These are phyloP conservation scores for Gnathonemus echidnorhynchus DNA, from an alignment of 2,113 vertebrate species.

Conservation along the genomic window DNA sequence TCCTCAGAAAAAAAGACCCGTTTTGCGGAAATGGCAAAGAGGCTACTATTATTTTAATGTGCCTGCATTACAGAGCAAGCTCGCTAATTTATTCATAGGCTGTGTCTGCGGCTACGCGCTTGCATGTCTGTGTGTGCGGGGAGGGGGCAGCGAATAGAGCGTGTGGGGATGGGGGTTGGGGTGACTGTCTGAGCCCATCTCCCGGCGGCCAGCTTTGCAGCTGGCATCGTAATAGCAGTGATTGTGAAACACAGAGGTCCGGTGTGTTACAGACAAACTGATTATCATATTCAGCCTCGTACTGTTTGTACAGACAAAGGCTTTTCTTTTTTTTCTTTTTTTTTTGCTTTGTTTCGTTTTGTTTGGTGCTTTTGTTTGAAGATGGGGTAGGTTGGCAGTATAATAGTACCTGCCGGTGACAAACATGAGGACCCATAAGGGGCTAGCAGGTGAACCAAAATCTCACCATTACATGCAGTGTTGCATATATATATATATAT, in stretches of 20 bases:
- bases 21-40: constrained; percentile 13
- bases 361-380: not conserved
- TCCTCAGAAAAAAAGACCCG: not conserved
- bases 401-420: not conserved
- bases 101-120: constrained; percentile 16
- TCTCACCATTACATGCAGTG: not conserved
- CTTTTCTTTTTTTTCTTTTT: not conserved
- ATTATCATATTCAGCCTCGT: constrained; percentile 3
- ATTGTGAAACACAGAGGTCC: constrained; percentile 31
- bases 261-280: constrained; percentile 10
- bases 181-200: constrained; percentile 38
- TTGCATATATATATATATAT: not conserved
- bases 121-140: constrained; percentile 6
- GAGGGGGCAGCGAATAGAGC: not conserved
- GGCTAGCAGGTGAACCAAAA: not conserved
- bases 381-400: not conserved
- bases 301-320: not conserved
- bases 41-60: constrained; percentile 21
- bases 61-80: constrained; percentile 11
- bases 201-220: constrained; percentile 36
- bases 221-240: constrained; percentile 39
- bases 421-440: not conserved
- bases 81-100: constrained; percentile 28
- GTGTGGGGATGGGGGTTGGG: constrained; percentile 18
- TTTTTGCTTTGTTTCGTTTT: not conserved